Conservation (phyloP, 2,888 invertebrate genomes). For the Stenotaenia linearis region DNA sequence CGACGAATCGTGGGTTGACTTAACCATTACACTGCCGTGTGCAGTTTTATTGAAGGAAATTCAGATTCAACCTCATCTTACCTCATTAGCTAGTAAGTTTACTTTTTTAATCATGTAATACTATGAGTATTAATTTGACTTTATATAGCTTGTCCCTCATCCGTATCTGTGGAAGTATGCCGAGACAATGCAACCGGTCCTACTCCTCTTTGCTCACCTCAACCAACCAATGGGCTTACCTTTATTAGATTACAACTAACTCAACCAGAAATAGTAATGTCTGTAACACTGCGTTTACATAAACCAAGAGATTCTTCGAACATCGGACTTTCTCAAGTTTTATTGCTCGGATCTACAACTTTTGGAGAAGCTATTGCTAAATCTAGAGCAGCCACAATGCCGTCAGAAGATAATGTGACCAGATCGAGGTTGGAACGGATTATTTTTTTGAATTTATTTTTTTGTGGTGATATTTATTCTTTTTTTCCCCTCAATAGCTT, state of each 20-base stretch:
- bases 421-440: slow-evolving; percentile 42
- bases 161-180: slow-evolving; percentile 77
- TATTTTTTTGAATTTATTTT: too few relatives aligned
- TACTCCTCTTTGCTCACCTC: slow-evolving; percentile 76
- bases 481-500: slow-evolving; percentile 53
- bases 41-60: slow-evolving; percentile 82
- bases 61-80: slow-evolving; percentile 76
- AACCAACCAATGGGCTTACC: slow-evolving; percentile 79
- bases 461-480: neutral
- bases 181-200: slow-evolving; percentile 70
- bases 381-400: slow-evolving; percentile 40
- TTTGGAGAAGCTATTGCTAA: slow-evolving; percentile 57
- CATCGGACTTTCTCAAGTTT: slow-evolving; percentile 80
- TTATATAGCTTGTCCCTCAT: slow-evolving; percentile 70
- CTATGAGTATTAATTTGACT: neutral
- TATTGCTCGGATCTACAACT: slow-evolving; percentile 76
- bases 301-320: slow-evolving; percentile 84
- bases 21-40: slow-evolving; percentile 78
- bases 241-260: slow-evolving; percentile 76
- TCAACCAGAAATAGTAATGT: slow-evolving; percentile 77
- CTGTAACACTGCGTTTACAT: slow-evolving; percentile 69
- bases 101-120: neutral
- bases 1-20: slow-evolving; percentile 75
- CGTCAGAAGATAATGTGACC: slow-evolving; percentile 45
- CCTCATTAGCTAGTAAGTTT: slow-evolving; percentile 66